Evolutionary conservation across 2,888 invertebrate species (phyloP), one percentile per base, ranked within the genome.

Genomic region (Eupithecia dodoneata): DNA sequence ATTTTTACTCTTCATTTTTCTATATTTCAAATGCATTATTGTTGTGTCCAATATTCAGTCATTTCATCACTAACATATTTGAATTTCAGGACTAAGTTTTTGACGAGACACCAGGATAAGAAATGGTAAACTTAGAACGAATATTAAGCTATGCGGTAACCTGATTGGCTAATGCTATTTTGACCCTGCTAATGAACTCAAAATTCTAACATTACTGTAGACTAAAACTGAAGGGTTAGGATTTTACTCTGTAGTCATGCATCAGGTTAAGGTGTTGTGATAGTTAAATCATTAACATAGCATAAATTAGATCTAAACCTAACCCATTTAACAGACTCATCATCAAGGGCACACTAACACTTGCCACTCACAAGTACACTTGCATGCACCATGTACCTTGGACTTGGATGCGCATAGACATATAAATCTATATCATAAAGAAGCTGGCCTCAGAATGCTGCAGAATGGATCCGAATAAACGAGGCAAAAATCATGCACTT

Each of bases 31-130:
- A 77, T 49, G 84, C 85, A 85, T 84, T 73, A 66, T 79, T 63
- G 59, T 59, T 59, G 79, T 81, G 79, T 80, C 80, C 83, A 84
- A 82, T 84, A 82, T 87, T 88, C 90, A 89, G 85, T 90, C 93
- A 93, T 95, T 90, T 91, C 94, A 94, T 92, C 89, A 91, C 93
- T 94, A 93, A 94, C 94, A 92, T 88, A 92, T 95, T 95, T 95
- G 91, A 94, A 96, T 97, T 97, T 94, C 97, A 97, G 97, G 97
- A 97, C 97, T 96, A 97, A 97, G 96, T 96, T 97, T 94, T 97
- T 97, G 96, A 97, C 97, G 94, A 97, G 97, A 96, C 97, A 97
- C 96, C 97, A 96, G 96, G 97, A 97, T 96, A 97, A 97, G 90
- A 97, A 97, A 97, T 97, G 97, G 97, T 97, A 97, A 97, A 90